Conservation (phyloP, 2,888 invertebrate species). For the Neoascia interrupta region DNA sequence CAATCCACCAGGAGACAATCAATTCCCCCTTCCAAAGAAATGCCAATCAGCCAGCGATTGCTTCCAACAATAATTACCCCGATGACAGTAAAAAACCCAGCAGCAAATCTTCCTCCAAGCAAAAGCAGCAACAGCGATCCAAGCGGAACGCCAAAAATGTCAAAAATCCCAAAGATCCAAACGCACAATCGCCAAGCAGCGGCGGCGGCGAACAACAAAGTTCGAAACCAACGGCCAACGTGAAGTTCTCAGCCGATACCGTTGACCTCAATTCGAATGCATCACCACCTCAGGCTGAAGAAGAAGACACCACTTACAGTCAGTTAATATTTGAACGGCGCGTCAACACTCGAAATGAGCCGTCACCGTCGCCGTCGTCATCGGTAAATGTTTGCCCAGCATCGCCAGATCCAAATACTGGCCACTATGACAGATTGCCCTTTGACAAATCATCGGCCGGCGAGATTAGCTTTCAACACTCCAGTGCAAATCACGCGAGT, state of each 20-base stretch:
- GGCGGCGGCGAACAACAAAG: slow-evolving; percentile 37
- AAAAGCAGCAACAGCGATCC: slow-evolving; percentile 44
- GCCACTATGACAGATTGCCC: slow-evolving; percentile 60
- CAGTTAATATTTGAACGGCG: slow-evolving; percentile 54
- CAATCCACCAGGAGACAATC: slow-evolving; percentile 18
- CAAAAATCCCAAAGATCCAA: slow-evolving; percentile 49
- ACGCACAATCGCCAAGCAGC: slow-evolving; percentile 40
- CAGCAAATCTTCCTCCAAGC: slow-evolving; percentile 37
- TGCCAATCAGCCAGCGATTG: slow-evolving; percentile 26
- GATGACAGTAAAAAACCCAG: slow-evolving; percentile 38
- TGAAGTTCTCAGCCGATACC: slow-evolving; percentile 33
- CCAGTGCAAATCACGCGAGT: slow-evolving; percentile 17
- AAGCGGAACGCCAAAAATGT: slow-evolving; percentile 46
- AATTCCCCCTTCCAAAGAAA: slow-evolving; percentile 44
- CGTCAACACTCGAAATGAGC: slow-evolving; percentile 42
- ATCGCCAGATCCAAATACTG: slow-evolving; percentile 43
- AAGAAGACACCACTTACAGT: slow-evolving; percentile 60
- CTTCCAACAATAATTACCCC: slow-evolving; percentile 34
- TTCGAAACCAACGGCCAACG: slow-evolving; percentile 1
- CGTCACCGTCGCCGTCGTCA: too few relatives aligned
- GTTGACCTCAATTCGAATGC: slow-evolving; percentile 61
- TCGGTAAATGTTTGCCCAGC: too few relatives aligned
- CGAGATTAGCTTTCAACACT: slow-evolving; percentile 10
- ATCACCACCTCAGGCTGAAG: slow-evolving; percentile 32
- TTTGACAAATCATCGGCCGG: slow-evolving; percentile 44